Base-by-base conservation (phyloP, 2,888 invertebrate genomes). In the Eurytoma adleriae region DNA sequence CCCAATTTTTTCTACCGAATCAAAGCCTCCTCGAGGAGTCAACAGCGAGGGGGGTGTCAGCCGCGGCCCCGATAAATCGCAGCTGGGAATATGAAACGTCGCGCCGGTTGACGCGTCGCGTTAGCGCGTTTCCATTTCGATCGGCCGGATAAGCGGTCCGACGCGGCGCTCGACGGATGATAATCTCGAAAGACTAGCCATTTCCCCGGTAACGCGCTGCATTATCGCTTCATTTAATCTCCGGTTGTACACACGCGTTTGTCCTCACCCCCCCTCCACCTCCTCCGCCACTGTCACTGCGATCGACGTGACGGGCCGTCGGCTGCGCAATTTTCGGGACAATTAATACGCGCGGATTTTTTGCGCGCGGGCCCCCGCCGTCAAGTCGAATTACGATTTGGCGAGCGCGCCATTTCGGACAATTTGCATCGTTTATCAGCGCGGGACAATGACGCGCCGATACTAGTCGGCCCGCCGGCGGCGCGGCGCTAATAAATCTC, bases 161-260 rank as follows among this genome's bases (percentile, higher is more conserved):
- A 40, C 59, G 24, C 27, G 54, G 20, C n/a, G 64, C 48, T 27
- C 71, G 72, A 69, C 73, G 68, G 68, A 78, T 68, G 72, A 73
- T 78, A 73, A 78, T 73, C 78, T 78, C 73, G 56, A 78, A 78
- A 78, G 78, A 73, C 78, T 73, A 73, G 78, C 73, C 68, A 62
- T 72, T 78, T 73, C 62, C 40, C 57, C 74, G 74, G 75, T 79
- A 79, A 75, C 74, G 74, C 74, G 74, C 70, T 79, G 74, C 74
- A 79, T 79, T 74, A 79, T 79, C 74, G 79, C 74, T 74, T 79
- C 74, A 70, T 74, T 79, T 79, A 75, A 79, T 79, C 74, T 69
- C 70, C 40, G 40, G 40, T 40, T 40, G 40, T 40, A 40, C 40
- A 40, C 40, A 40, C 40, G 40, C 40, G 40, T 40, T 40, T 40